Conservation (phyloP, 2,888 invertebrate genomes). For the Rhingia rostrata region DNA sequence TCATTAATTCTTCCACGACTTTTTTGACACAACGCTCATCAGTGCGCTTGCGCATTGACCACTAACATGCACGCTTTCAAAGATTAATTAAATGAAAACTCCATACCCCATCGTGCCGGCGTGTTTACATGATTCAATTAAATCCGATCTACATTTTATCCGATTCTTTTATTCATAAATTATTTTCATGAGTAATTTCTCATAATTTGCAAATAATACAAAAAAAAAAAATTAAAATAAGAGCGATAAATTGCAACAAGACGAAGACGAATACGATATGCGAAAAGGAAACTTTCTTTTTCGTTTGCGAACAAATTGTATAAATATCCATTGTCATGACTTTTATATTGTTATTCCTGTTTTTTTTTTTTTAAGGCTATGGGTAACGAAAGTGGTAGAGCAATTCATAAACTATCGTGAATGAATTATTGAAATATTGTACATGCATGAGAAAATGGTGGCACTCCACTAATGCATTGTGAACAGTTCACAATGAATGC, state of each 20-base stretch:
- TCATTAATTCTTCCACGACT: conserved; percentile 8
- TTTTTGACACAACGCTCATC: conserved; percentile 11
- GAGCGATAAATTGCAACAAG: conserved; percentile 43
- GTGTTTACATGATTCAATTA: conserved; percentile 55
- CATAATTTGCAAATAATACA: conserved; percentile 41
- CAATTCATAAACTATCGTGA: conserved; percentile 41
- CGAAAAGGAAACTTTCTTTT: conserved; percentile 68
- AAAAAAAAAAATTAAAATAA: conserved; percentile 25
- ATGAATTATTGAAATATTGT: conserved; percentile 21
- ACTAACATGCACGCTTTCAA: conserved; percentile 46
- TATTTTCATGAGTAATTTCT: conserved; percentile 60
- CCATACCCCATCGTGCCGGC: conserved; percentile 4
- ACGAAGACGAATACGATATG: conserved; percentile 10
- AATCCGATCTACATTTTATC: conserved; percentile 54
- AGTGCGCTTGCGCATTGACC: background rate
- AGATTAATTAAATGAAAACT: conserved; percentile 56
- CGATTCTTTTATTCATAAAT: conserved; percentile 50
- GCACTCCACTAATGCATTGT: conserved; percentile 29
- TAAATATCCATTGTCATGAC: conserved; percentile 54
- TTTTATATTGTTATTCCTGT: conserved; percentile 45
- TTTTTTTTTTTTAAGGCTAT: conserved; percentile 7
- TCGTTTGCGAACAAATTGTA: conserved; percentile 51
- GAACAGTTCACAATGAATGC: conserved; percentile 27
- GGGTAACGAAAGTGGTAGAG: conserved; percentile 60
- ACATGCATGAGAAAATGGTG: conserved; percentile 7